These are phyloP conservation scores for Hydraecia micacea DNA, from an alignment of 2,888 invertebrate species.

Conservation along the genomic window DNA sequence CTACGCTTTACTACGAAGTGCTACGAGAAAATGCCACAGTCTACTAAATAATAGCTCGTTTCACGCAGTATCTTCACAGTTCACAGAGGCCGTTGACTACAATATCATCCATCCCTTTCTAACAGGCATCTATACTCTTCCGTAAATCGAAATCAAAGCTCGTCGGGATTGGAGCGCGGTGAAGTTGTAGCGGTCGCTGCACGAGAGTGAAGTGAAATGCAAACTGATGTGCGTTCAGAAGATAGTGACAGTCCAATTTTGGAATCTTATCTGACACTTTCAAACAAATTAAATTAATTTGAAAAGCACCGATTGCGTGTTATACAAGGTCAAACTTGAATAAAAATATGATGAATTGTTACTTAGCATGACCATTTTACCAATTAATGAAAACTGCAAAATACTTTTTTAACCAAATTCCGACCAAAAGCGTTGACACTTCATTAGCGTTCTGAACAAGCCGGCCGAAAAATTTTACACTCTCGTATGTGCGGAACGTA, in stretches of 20 bases:
- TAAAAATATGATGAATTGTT: background rate
- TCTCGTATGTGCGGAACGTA: constrained; percentile 83
- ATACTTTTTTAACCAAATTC: constrained; percentile 16
- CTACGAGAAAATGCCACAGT: constrained; percentile 81
- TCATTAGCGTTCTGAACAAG: constrained; percentile 65
- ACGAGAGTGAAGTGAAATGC: constrained; percentile 79
- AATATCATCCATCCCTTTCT: constrained; percentile 80
- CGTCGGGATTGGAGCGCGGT: constrained; percentile 85
- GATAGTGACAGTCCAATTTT: background rate
- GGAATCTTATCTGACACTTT: constrained; percentile 20
- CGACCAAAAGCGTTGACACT: constrained; percentile 33
- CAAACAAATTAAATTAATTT: constrained; percentile 8
- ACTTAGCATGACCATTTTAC: background rate
- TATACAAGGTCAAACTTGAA: background rate
- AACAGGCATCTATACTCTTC: constrained; percentile 85
- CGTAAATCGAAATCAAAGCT: constrained; percentile 91
- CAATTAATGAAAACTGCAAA: background rate
- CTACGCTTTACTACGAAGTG: constrained; percentile 70
- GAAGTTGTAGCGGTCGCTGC: constrained; percentile 79
- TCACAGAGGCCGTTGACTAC: constrained; percentile 89
- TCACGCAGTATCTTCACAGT: constrained; percentile 83
- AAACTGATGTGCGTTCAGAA: constrained; percentile 79
- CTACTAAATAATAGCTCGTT: constrained; percentile 78
- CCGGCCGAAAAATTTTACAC: constrained; percentile 60
- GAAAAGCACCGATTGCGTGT: background rate